Conservation (phyloP, 92 coral and sea anemone species). For the Phenganax subtilis region DNA sequence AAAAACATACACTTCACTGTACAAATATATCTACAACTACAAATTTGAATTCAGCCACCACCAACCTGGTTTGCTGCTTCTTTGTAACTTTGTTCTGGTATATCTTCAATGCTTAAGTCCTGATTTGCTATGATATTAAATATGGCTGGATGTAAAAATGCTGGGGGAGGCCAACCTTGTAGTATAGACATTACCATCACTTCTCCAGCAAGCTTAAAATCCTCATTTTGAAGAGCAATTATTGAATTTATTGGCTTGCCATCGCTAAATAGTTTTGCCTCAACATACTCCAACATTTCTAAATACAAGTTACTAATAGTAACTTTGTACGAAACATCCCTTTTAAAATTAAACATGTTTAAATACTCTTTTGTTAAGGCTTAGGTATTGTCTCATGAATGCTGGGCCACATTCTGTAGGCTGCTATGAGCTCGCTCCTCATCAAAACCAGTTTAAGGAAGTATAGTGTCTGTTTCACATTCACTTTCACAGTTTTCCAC, state of each 20-base stretch:
- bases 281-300: constrained; percentile 27
- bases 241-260: constrained; percentile 37
- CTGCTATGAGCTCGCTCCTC: background rate
- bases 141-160: background rate
- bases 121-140: constrained; percentile 6
- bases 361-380: too few species aligned
- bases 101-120: constrained; percentile 17
- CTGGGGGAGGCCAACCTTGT: constrained; percentile 30
- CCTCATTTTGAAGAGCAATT: constrained; percentile 20
- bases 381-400: too few species aligned
- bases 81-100: constrained; percentile 19
- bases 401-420: constrained; percentile 8
- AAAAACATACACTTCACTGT: background rate
- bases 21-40: too few species aligned
- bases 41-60: background rate
- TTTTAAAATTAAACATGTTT: too few species aligned
- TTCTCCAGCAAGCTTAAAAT: constrained; percentile 23
- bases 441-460: constrained; percentile 8
- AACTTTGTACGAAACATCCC: too few species aligned
- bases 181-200: constrained; percentile 33
- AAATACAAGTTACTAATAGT: background rate
- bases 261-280: constrained; percentile 12
- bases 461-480: constrained; percentile 6
- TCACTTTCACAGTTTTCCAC: background rate
- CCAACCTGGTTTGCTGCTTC: constrained; percentile 31